Conservation (phyloP, 92 coral and sea anemone species). For the Phenganax stokvisi region DNA sequence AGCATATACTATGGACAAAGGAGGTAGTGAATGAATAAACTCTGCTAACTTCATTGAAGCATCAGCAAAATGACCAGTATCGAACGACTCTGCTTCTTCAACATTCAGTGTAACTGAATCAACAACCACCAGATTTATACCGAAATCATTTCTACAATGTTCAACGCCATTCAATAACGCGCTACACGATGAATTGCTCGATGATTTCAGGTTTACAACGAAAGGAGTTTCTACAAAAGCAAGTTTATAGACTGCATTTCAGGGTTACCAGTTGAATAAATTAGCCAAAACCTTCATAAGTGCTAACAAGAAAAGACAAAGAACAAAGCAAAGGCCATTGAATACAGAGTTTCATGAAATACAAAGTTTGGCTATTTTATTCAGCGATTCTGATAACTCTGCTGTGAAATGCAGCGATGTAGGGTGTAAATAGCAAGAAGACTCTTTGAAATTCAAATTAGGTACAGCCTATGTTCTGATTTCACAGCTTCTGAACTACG, state of each 20-base stretch:
- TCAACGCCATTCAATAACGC: constrained; percentile 65
- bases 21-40: constrained; percentile 59
- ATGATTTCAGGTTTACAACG: constrained; percentile 9
- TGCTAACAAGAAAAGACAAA: not conserved
- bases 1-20: constrained; percentile 62
- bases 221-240: constrained; percentile 15
- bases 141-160: constrained; percentile 63
- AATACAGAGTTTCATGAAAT: not conserved
- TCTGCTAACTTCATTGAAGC: constrained; percentile 61
- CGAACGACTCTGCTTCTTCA: constrained; percentile 61
- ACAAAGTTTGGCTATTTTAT: no score
- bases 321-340: not conserved
- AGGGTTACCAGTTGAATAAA: not conserved
- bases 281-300: no score
- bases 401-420: no score
- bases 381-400: no score
- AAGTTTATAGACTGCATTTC: not conserved
- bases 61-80: constrained; percentile 73
- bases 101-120: constrained; percentile 74
- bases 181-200: constrained; percentile 39
- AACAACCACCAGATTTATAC: constrained; percentile 74
- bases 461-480: no score
- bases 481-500: no score
- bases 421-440: no score
- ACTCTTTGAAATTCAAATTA: no score